Evolutionary conservation across 2,113 vertebrate species (phyloP).

Genomic region (Takifugu flavidus): DNA sequence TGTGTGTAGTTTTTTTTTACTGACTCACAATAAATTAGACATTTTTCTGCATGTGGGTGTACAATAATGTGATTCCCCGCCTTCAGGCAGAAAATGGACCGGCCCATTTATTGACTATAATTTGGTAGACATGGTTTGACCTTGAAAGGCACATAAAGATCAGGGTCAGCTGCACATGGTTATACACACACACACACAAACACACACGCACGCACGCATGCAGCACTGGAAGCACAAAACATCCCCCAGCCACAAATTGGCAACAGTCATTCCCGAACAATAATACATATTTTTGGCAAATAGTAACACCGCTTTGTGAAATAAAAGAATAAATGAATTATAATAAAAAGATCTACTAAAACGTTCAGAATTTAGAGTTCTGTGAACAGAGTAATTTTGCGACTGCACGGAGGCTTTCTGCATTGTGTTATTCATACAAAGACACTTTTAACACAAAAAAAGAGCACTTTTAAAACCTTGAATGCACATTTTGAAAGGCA

Average conservation of each 20-base stretch:
- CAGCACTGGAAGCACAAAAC: not conserved
- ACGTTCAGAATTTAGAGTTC: too few relatives aligned
- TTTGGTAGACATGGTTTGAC: slow-evolving; percentile 33
- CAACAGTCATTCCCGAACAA: too few relatives aligned
- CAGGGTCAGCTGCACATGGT: slow-evolving; percentile 37
- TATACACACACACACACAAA: not conserved
- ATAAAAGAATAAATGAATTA: too few relatives aligned
- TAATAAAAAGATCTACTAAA: too few relatives aligned
- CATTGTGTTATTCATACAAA: too few relatives aligned
- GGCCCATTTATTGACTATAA: slow-evolving; percentile 38
- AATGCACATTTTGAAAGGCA: too few relatives aligned
- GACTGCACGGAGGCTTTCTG: too few relatives aligned
- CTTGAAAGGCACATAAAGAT: slow-evolving; percentile 43
- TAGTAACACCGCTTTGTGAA: too few relatives aligned
- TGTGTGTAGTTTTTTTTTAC: not conserved
- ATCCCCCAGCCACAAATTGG: too few relatives aligned
- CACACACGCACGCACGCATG: not conserved
- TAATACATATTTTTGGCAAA: too few relatives aligned
- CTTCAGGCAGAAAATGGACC: slow-evolving; percentile 34
- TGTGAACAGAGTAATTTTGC: not conserved
- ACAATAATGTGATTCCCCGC: slow-evolving; percentile 27
- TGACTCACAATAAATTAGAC: not conserved
- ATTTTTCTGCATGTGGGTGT: not conserved
- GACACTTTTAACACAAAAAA: too few relatives aligned
- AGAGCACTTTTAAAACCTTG: too few relatives aligned